These are phyloP conservation scores for Tragopan temminckii DNA, from an alignment of 2,797 vertebrate species.

Conservation along the genomic window DNA sequence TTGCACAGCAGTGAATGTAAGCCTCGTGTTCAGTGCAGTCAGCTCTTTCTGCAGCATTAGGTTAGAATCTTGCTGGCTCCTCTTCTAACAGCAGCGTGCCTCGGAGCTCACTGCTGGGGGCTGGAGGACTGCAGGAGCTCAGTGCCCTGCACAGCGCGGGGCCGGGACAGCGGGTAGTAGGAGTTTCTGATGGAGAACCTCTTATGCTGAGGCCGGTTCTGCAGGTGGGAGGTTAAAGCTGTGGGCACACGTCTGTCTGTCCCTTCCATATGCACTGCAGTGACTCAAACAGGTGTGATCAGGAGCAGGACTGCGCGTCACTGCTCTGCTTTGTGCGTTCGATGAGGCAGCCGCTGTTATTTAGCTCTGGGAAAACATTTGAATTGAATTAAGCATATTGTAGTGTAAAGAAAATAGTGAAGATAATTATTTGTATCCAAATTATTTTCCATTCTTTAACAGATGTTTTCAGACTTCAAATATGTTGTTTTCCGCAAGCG, in stretches of 20 bases:
- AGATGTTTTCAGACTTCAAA: slow-evolving; percentile 75
- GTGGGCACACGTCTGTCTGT: background rate
- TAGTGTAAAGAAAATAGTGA: slow-evolving; percentile 54
- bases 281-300: background rate
- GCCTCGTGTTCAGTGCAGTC: background rate
- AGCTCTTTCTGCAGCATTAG: background rate
- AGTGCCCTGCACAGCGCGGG: accelerated
- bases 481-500: slow-evolving; percentile 76
- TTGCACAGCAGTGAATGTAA: background rate
- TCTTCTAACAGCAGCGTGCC: background rate
- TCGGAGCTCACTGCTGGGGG: background rate
- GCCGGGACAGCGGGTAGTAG: accelerated
- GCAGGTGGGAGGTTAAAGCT: background rate
- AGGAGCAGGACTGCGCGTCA: background rate
- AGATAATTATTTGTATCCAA: slow-evolving; percentile 76
- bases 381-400: slow-evolving; percentile 61
- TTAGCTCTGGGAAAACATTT: slow-evolving; percentile 2
- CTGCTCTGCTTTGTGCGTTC: background rate
- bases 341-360: background rate
- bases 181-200: background rate
- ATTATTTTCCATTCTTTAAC: slow-evolving; percentile 80
- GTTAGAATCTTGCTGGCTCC: background rate
- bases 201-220: accelerated
- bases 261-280: background rate
- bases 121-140: background rate